Evolutionary conservation across 2,888 invertebrate species (phyloP).

Genomic region (Sphinx pinastri): DNA sequence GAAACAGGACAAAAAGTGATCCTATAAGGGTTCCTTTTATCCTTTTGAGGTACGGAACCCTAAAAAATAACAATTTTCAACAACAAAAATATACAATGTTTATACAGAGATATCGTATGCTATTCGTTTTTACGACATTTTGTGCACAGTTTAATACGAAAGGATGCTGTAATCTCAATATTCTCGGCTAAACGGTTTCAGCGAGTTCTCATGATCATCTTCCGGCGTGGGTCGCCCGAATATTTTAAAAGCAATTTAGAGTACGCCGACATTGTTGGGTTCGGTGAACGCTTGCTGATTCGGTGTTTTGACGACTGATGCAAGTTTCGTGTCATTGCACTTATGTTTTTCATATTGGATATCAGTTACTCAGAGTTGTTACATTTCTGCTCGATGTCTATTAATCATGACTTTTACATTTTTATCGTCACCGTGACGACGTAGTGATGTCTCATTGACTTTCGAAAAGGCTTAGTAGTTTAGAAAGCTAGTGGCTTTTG

Average conservation of each 20-base stretch:
- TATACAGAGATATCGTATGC: slow-evolving; percentile 10
- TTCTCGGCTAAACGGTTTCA: slow-evolving; percentile 23
- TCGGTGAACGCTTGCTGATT: slow-evolving; percentile 45
- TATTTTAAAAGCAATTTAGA: slow-evolving; percentile 49
- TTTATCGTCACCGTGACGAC: no score
- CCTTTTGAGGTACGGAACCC: no score
- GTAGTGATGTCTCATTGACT: no score
- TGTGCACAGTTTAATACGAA: slow-evolving; percentile 11
- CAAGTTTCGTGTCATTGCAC: neutral
- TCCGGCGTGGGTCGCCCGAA: slow-evolving; percentile 43
- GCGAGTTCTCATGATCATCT: slow-evolving; percentile 41
- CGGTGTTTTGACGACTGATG: neutral
- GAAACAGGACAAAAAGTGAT: no score
- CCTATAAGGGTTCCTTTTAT: no score
- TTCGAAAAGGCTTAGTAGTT: no score
- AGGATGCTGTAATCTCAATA: slow-evolving; percentile 17
- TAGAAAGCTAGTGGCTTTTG: no score
- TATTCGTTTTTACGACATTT: slow-evolving; percentile 17
- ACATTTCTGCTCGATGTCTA: no score
- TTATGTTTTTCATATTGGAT: neutral
- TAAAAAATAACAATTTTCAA: slow-evolving; percentile 13
- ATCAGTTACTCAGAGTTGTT: neutral
- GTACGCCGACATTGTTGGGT: slow-evolving; percentile 48
- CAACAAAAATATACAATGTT: neutral
- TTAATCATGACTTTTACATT: no score